Percentiles rank a stretch among this genome's conserved stretches.
These are phyloP conservation scores for Acanthiza pusilla DNA, from an alignment of 2,797 vertebrate species.

Conservation along the genomic window DNA sequence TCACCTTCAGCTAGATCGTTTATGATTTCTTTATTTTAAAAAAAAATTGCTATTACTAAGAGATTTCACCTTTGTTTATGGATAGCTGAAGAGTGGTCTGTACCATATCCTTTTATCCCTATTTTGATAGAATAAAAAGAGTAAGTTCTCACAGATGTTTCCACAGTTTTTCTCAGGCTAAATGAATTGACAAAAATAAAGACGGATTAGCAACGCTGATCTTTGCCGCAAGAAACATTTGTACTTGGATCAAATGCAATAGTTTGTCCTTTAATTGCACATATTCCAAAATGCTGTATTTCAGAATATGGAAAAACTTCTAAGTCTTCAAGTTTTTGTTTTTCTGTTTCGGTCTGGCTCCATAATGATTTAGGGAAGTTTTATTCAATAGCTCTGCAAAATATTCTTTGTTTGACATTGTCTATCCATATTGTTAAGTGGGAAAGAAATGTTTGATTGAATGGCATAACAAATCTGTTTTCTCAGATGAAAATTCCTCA, in stretches of 20 bases:
- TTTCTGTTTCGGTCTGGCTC: background rate
- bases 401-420: background rate
- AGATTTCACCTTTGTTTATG: background rate
- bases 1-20: background rate
- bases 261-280: background rate
- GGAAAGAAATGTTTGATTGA: conserved; percentile 17
- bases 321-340: background rate
- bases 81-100: background rate
- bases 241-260: background rate
- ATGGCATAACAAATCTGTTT: background rate
- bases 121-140: background rate
- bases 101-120: background rate
- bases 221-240: background rate
- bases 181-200: background rate
- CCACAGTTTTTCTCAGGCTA: background rate
- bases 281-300: background rate
- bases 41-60: background rate
- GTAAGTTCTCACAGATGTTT: background rate
- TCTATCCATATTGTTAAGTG: background rate
- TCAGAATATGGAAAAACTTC: background rate
- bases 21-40: background rate
- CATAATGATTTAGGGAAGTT: background rate
- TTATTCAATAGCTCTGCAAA: background rate
- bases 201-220: background rate
- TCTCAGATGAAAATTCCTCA: background rate